Conservation (phyloP, 2,113 vertebrate species). For the Apteryx mantelli region DNA sequence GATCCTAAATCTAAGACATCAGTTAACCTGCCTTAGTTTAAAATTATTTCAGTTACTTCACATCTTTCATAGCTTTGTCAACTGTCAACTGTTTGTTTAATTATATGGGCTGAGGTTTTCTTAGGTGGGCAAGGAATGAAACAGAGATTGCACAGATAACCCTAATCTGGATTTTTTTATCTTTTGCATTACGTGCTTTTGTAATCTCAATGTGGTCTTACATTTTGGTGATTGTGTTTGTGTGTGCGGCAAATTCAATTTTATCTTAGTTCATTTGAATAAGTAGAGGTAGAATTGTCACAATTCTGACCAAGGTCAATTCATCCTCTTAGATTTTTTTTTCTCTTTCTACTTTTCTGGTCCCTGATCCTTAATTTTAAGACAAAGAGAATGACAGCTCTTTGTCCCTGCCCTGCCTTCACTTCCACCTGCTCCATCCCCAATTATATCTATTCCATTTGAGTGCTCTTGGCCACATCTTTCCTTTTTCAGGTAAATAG, state of each 20-base stretch:
- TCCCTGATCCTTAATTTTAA: background rate
- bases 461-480: background rate
- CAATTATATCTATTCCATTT: background rate
- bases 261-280: background rate
- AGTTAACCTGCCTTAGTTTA: background rate
- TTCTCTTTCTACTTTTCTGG: background rate
- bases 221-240: background rate
- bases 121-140: background rate
- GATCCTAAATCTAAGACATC: background rate
- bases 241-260: background rate
- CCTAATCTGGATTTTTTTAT: background rate
- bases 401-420: background rate
- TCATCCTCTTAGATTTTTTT: background rate
- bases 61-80: background rate
- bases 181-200: background rate
- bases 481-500: background rate
- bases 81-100: background rate
- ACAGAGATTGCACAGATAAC: background rate
- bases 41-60: background rate
- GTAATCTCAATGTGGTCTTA: background rate
- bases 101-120: background rate
- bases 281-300: background rate
- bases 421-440: rapidly evolving
- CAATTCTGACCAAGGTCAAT: background rate
- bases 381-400: background rate